A percentile compares a stretch with the other conserved stretches of the same genome.
Evolutionary conservation across 2,113 vertebrate species (phyloP).

Genomic region (Alectura lathami): DNA sequence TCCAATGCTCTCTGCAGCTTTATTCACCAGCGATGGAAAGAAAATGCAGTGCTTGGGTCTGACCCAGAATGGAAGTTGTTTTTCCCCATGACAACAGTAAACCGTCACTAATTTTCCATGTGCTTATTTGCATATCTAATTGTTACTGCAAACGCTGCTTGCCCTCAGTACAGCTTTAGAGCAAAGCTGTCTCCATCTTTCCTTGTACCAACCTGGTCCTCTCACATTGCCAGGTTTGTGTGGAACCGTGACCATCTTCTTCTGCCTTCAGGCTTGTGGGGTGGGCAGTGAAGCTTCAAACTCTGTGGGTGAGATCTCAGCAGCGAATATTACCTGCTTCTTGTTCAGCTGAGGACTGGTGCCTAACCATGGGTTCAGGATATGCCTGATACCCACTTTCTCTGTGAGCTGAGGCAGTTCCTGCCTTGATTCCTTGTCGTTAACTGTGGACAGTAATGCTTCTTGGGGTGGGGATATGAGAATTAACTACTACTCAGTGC

Average conservation of each 20-base stretch:
- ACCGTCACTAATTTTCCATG: slow-evolving; percentile 8
- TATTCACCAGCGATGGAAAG: not conserved
- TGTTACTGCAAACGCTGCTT: slow-evolving; percentile 7
- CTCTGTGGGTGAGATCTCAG: not conserved
- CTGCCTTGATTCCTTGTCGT: not conserved
- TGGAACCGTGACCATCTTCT: not conserved
- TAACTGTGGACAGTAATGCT: not conserved
- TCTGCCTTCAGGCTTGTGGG: not conserved
- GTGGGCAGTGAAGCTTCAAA: not conserved
- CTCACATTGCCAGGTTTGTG: not conserved
- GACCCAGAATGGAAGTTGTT: not conserved
- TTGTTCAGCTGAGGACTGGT: not conserved
- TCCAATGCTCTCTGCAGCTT: not conserved
- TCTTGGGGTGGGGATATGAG: not conserved
- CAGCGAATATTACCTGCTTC: not conserved
- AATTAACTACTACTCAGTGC: not conserved
- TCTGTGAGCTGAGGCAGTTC: not conserved
- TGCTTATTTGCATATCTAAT: slow-evolving; percentile 52
- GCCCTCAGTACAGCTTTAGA: not conserved
- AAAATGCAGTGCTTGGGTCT: slow-evolving; percentile 8
- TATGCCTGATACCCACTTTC: not conserved
- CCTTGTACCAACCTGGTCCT: not conserved
- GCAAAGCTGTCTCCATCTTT: not conserved
- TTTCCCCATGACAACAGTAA: slow-evolving; percentile 28
- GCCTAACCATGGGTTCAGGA: not conserved